Evolutionary conservation across 1,140 invertebrate species (phyloP).

Genomic region (Leptinotarsa texana): DNA sequence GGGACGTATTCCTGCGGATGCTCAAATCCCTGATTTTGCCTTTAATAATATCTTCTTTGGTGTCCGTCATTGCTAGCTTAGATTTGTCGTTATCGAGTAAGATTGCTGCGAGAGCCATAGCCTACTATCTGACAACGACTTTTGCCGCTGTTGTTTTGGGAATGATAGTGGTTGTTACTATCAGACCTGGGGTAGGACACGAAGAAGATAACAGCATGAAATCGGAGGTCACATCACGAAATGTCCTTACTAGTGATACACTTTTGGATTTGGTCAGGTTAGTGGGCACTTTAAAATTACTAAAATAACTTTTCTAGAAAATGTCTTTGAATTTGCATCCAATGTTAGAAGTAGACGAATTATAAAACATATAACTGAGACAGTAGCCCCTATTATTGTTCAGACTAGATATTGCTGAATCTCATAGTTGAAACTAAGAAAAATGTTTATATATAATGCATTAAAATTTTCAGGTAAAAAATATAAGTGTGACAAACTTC

Average conservation of each 20-base stretch:
- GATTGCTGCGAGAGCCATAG: conserved; percentile 69
- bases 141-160: conserved; percentile 74
- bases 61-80: conserved; percentile 72
- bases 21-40: conserved; percentile 77
- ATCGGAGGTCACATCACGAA: conserved; percentile 49
- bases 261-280: conserved; percentile 79
- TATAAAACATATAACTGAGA: too few relatives aligned
- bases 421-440: too few relatives aligned
- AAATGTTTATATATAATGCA: too few relatives aligned
- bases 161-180: conserved; percentile 71
- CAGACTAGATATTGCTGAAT: too few relatives aligned
- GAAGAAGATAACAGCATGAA: conserved; percentile 33
- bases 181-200: conserved; percentile 67
- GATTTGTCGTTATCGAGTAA: conserved; percentile 68
- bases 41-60: conserved; percentile 73
- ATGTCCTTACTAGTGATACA: conserved; percentile 80
- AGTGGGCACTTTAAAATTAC: conserved; percentile 3
- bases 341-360: too few relatives aligned
- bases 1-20: conserved; percentile 74
- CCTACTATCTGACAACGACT: conserved; percentile 79
- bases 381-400: too few relatives aligned
- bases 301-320: too few relatives aligned
- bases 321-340: too few relatives aligned
- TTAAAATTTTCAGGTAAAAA: too few relatives aligned
- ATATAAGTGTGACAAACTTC: too few relatives aligned